Percentiles rank a stretch among this genome's conserved stretches.
phyloP scores from a whole-genome alignment of 2,888 invertebrate genomes.

The Pollenia griseotomentosa region DNA sequence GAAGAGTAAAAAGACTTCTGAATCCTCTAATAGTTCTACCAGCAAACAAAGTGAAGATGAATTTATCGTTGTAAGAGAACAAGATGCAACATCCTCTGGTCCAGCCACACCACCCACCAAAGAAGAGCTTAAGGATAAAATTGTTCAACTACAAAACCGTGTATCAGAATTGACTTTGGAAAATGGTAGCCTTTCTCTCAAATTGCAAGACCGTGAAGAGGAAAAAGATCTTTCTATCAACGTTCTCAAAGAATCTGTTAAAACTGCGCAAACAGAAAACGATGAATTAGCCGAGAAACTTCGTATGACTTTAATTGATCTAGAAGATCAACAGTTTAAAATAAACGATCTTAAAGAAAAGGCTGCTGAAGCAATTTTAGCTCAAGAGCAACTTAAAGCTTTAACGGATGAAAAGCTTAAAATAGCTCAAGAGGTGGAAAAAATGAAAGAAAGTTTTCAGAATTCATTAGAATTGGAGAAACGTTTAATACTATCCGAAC shows the following conservation, averaged over 20 bases:
- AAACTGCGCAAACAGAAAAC: constrained; percentile 74
- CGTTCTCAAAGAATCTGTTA: constrained; percentile 78
- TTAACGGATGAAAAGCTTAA: constrained; percentile 74
- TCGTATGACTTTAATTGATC: constrained; percentile 55
- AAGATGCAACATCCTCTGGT: constrained; percentile 77
- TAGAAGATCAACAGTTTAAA: constrained; percentile 74
- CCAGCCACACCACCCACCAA: constrained; percentile 78
- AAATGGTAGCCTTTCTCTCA: constrained; percentile 77
- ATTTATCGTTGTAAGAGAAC: constrained; percentile 82
- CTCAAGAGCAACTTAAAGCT: constrained; percentile 74
- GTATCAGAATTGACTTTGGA: constrained; percentile 78
- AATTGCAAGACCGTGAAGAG: constrained; percentile 79
- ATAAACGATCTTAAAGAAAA: constrained; percentile 71
- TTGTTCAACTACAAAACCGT: constrained; percentile 80
- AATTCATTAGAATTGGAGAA: constrained; percentile 76
- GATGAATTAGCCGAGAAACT: constrained; percentile 75
- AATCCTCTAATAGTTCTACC: constrained; percentile 79
- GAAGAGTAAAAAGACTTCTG: constrained; percentile 80
- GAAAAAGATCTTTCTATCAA: constrained; percentile 79
- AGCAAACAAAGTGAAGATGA: constrained; percentile 81
- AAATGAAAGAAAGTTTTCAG: constrained; percentile 67
- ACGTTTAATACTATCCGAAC: constrained; percentile 77
- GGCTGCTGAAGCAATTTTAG: constrained; percentile 70
- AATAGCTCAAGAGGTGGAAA: constrained; percentile 55
- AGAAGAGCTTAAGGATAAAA: constrained; percentile 81